Conservation (phyloP, 2,888 invertebrate species). For the Achlya flavicornis region DNA sequence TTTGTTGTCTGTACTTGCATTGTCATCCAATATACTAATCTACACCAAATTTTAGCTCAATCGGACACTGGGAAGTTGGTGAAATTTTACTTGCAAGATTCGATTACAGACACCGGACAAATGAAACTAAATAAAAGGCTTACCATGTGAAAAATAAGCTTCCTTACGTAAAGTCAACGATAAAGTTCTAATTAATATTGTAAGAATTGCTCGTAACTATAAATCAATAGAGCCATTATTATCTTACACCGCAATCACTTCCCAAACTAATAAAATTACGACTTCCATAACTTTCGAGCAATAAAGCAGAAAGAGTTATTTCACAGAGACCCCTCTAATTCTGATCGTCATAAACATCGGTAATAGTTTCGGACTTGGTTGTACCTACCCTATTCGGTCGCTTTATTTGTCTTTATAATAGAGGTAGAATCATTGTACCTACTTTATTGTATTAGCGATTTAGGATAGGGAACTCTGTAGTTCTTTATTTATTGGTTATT, state of each 20-base stretch:
- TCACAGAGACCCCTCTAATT: conserved; percentile 10
- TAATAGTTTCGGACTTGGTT: conserved; percentile 10
- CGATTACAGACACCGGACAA: too few relatives aligned
- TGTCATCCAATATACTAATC: too few relatives aligned
- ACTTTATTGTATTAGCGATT: conserved; percentile 8
- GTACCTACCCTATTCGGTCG: conserved; percentile 10
- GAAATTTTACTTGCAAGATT: too few relatives aligned
- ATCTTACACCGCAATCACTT: not conserved
- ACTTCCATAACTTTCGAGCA: conserved; percentile 2
- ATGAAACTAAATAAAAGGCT: too few relatives aligned
- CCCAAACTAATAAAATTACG: conserved; percentile 11
- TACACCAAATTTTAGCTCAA: too few relatives aligned
- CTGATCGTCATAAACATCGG: conserved; percentile 13
- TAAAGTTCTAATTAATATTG: too few relatives aligned
- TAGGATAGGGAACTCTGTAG: not conserved
- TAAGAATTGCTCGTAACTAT: too few relatives aligned
- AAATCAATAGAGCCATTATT: not conserved
- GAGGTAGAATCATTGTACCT: not conserved
- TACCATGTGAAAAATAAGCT: too few relatives aligned
- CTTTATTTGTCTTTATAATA: conserved; percentile 10
- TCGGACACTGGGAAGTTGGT: too few relatives aligned
- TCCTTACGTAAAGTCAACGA: too few relatives aligned
- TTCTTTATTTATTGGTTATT: not conserved
- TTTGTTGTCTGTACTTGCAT: too few relatives aligned
- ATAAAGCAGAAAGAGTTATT: conserved; percentile 10